phyloP scores from a whole-genome alignment of 2,113 vertebrate genomes.

The Tamias sibiricus region DNA sequence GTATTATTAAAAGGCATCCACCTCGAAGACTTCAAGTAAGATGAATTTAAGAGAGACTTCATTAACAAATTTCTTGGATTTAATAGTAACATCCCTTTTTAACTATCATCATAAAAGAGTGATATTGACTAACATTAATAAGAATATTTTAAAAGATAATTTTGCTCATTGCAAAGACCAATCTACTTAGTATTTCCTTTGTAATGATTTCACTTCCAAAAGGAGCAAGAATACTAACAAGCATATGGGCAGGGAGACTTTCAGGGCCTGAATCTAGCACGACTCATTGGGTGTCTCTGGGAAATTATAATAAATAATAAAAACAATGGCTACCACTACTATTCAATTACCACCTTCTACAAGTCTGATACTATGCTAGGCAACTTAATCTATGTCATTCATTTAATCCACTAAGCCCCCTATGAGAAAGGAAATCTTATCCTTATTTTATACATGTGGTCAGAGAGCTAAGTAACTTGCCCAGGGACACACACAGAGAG shows the following conservation, averaged over 20 bases:
- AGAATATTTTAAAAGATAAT: conserved; percentile 32
- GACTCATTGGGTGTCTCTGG: not conserved
- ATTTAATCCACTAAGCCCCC: not conserved
- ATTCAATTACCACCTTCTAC: not conserved
- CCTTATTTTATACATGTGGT: not conserved
- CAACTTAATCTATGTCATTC: not conserved
- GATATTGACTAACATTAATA: not conserved
- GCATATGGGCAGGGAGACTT: not conserved
- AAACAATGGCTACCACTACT: not conserved
- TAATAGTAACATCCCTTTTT: conserved; percentile 70
- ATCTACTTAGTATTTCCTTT: conserved; percentile 50
- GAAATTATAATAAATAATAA: not conserved
- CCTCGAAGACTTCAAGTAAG: conserved; percentile 88
- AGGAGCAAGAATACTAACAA: not conserved
- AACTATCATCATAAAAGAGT: conserved; percentile 50
- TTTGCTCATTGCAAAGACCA: not conserved
- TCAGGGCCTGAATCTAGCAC: not conserved
- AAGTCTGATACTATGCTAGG: not conserved
- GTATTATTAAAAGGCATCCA: conserved; percentile 89
- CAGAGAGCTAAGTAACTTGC: not conserved
- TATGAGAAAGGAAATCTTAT: not conserved
- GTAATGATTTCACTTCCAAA: conserved; percentile 49
- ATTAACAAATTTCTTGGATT: conserved; percentile 63
- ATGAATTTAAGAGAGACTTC: conserved; percentile 64
- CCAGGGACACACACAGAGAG: not conserved